These are phyloP conservation scores for Corydoras maculifer DNA, from an alignment of 2,113 vertebrate genomes.

Conservation along the genomic window DNA sequence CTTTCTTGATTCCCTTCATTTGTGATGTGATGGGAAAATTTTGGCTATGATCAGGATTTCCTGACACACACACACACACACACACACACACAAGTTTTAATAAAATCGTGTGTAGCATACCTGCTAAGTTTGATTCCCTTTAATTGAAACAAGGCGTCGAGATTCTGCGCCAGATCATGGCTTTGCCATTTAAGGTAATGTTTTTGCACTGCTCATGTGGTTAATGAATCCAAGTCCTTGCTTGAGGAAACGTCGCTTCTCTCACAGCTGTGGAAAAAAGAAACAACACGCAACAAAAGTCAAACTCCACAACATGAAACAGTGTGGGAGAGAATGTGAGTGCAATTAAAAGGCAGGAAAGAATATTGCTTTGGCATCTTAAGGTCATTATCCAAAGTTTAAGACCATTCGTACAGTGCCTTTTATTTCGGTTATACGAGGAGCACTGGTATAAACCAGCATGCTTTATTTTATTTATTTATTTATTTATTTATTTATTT, in stretches of 20 bases:
- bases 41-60: conserved; percentile 18
- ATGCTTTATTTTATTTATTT: conserved; percentile 58
- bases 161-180: conserved; percentile 59
- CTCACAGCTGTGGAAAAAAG: conserved; percentile 55
- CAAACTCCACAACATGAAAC: conserved; percentile 67
- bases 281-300: conserved; percentile 30
- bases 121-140: conserved; percentile 66
- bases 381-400: conserved; percentile 69
- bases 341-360: conserved; percentile 61
- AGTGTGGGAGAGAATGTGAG: conserved; percentile 57
- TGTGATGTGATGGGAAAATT: conserved; percentile 54
- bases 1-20: conserved; percentile 54
- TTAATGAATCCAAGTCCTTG: conserved; percentile 69
- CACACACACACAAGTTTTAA: no score
- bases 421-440: conserved; percentile 64
- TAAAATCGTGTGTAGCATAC: conserved; percentile 48
- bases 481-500: conserved; percentile 39
- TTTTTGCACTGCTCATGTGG: conserved; percentile 64
- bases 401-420: conserved; percentile 64
- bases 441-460: conserved; percentile 55
- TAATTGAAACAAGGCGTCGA: conserved; percentile 71
- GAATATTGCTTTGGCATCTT: conserved; percentile 68
- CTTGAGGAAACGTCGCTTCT: conserved; percentile 64
- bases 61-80: neutral
- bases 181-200: conserved; percentile 72